These are phyloP conservation scores for Cairina moschata DNA, from an alignment of 2,113 vertebrate species.

Conservation along the genomic window DNA sequence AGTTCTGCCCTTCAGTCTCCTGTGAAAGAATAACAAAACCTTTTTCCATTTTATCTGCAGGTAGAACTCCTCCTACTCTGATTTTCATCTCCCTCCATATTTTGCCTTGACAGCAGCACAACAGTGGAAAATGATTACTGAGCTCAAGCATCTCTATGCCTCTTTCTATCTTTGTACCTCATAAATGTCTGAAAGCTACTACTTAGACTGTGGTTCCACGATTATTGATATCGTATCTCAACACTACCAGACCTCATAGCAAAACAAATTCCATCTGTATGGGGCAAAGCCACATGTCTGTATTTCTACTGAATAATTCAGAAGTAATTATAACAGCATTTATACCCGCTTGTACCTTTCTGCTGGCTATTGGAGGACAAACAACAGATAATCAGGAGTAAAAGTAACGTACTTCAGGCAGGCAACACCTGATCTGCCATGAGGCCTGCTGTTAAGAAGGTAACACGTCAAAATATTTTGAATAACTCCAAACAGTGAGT, in stretches of 20 bases:
- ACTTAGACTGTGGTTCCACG: background rate
- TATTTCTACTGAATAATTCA: background rate
- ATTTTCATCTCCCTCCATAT: background rate
- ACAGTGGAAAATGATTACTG: background rate
- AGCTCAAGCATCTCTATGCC: background rate
- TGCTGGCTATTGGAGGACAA: background rate
- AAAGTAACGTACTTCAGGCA: background rate
- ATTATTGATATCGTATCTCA: background rate
- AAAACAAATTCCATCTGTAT: background rate
- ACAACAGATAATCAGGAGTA: background rate
- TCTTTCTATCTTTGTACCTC: too few species aligned
- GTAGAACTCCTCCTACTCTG: background rate
- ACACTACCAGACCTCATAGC: background rate
- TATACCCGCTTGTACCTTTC: background rate
- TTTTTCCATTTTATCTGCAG: background rate
- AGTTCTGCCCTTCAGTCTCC: background rate
- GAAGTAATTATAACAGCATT: background rate
- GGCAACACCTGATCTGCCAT: background rate
- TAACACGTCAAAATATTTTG: background rate
- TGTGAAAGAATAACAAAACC: background rate
- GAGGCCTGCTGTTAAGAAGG: background rate
- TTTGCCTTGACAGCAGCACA: background rate
- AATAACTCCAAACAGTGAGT: background rate
- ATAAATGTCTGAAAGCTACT: background rate
- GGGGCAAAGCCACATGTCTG: background rate